Evolutionary conservation across 2,113 vertebrate genomes (phyloP).

Genomic region (Holacanthus passer): DNA sequence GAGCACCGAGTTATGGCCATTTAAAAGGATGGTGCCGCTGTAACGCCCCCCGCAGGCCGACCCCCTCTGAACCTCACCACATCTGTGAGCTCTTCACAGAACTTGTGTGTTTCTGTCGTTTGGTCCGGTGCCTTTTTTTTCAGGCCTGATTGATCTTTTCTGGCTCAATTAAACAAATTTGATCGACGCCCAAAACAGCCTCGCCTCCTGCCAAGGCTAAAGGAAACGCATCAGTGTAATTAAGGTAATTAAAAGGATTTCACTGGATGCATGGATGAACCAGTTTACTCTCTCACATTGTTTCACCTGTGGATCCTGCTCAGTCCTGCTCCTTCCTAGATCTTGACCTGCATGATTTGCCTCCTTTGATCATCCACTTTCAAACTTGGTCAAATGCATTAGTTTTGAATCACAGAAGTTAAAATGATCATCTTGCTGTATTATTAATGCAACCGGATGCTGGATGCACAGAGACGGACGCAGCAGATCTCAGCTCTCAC

Average conservation of each 20-base stretch:
- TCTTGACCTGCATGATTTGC: background rate
- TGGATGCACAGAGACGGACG: background rate
- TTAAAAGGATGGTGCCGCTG: background rate
- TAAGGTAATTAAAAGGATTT: slow-evolving; percentile 19
- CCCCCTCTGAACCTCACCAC: background rate
- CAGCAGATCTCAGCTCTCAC: background rate
- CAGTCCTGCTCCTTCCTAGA: too few relatives aligned
- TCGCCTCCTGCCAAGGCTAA: slow-evolving; percentile 16
- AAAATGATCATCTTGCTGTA: background rate
- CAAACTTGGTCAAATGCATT: background rate
- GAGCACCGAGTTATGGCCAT: background rate
- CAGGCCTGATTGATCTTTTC: slow-evolving; percentile 22
- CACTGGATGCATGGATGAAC: slow-evolving; percentile 4
- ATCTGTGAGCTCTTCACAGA: background rate
- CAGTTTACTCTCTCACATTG: background rate
- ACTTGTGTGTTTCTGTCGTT: background rate
- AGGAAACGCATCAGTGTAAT: slow-evolving; percentile 10
- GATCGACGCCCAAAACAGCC: slow-evolving; percentile 15
- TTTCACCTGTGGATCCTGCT: background rate
- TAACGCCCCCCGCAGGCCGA: background rate
- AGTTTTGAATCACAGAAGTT: background rate
- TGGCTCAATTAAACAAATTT: slow-evolving; percentile 30
- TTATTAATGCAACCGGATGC: background rate
- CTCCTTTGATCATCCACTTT: background rate
- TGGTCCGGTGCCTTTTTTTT: background rate